Base-by-base conservation (phyloP, 2,113 vertebrate species). In the Cairina moschata region DNA sequence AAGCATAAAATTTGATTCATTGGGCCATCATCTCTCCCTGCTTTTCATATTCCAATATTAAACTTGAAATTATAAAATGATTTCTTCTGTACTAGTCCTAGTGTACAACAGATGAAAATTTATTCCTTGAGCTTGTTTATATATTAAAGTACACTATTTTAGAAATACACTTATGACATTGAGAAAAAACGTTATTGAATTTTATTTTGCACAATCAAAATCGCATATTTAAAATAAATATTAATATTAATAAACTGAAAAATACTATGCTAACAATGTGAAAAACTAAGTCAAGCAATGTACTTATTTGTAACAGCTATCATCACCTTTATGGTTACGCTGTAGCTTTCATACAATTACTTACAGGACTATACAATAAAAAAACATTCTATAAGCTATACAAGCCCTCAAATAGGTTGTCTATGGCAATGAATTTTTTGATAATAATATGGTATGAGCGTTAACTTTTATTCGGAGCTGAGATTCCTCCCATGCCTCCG, bases 321-420 rank as follows among this genome's bases (percentile, higher is more conserved):
- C 14, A 32, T 54, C 21, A 8, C 26, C 1, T 1, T 40, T 16
- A 38, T 10, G 60, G 38, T 28, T 17, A 1, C 26, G 28, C 29
- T 32, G 21, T 5, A 34, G 32, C 11, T 48, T 3, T 11, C 22
- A 12, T 3, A 7, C 6, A 54, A 72, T 44, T 42, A 54, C 6
- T 52, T 20, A 12, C 29, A 6, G 22, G 10, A 38, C 34, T 5
- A 0, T 2, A 3, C 0, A n/a, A 38, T 4, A 20, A 10, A 3
- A 20, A 32, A 55, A 8, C 17, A 17, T 2, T 38, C 66, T 56
- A n/a, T 29, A 25, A 84, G 17, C 26, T 50, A 7, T 4, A 28
- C 7, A 54, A 48, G 2, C 2, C 6, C 14, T 21, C 40, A 32
- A 17, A 2, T 3, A 6, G 9, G 1, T 25, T 78, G 23, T 59